Percentiles rank a stretch among this genome's conserved stretches.
These are phyloP conservation scores for Pomatostomus ruficeps DNA, from an alignment of 2,113 vertebrate species.

Conservation along the genomic window DNA sequence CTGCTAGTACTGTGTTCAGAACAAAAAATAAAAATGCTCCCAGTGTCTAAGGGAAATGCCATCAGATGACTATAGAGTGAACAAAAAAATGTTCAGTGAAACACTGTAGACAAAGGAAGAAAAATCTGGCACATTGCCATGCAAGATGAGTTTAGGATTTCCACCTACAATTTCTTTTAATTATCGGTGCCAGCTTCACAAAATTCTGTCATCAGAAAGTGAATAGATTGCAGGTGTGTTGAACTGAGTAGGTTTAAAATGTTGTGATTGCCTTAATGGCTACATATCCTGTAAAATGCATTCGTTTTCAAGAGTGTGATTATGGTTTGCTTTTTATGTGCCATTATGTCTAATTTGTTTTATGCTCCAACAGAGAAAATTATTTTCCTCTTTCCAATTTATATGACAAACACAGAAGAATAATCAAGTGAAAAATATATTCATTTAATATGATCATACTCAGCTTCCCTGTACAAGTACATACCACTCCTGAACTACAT, in stretches of 20 bases:
- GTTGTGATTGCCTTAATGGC: constrained; percentile 60
- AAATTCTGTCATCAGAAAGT: constrained; percentile 34
- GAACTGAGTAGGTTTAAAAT: constrained; percentile 60
- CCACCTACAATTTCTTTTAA: constrained; percentile 52
- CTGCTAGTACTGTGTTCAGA: not conserved
- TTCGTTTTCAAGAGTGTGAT: constrained; percentile 67
- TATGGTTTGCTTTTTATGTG: constrained; percentile 65
- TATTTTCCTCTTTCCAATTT: constrained; percentile 66
- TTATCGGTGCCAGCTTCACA: constrained; percentile 39
- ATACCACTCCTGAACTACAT: not conserved
- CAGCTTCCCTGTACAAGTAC: not conserved
- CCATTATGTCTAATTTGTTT: constrained; percentile 74
- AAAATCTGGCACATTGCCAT: not conserved
- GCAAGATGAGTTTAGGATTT: constrained; percentile 37
- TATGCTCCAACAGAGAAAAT: constrained; percentile 70
- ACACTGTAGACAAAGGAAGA: constrained; percentile 1
- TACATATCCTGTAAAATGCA: constrained; percentile 54
- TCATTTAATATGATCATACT: constrained; percentile 60
- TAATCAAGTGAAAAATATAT: constrained; percentile 59
- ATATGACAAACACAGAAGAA: constrained; percentile 65
- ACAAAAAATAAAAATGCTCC: not conserved
- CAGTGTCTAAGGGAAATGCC: not conserved
- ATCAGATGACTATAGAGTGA: not conserved
- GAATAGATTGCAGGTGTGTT: not conserved
- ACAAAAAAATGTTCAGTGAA: constrained; percentile 8